A percentile compares a stretch with the other conserved stretches of the same genome.
Conservation (phyloP, 2,113 vertebrate genomes). For the Xiphias gladius region DNA sequence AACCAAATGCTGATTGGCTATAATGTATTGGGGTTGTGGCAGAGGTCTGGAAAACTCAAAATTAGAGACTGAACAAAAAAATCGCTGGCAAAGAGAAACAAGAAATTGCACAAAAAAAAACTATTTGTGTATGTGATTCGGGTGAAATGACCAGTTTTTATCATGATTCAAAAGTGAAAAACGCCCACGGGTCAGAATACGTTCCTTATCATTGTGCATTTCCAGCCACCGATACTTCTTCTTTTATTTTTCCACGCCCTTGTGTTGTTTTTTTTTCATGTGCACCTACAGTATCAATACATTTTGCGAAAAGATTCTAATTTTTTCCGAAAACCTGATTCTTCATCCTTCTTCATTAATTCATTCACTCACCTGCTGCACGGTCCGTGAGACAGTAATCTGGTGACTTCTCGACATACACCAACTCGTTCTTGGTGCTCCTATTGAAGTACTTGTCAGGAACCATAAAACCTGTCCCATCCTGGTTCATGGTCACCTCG, state of each 20-base stretch:
- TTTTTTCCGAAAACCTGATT: not conserved
- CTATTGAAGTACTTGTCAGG: slow-evolving; percentile 92
- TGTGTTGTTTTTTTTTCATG: not conserved
- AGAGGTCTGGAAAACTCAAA: no score
- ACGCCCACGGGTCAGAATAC: no score
- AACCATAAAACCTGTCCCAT: slow-evolving; percentile 93
- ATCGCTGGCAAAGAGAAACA: not conserved
- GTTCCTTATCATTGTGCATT: not conserved
- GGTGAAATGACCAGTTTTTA: no score
- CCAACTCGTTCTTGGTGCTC: slow-evolving; percentile 94
- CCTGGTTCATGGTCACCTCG: slow-evolving; percentile 98
- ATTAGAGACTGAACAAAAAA: not conserved
- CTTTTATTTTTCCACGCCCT: not conserved
- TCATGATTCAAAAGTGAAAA: no score
- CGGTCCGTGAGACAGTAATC: slow-evolving; percentile 97
- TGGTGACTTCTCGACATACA: slow-evolving; percentile 97
- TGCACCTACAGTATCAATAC: not conserved
- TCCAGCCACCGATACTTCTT: not conserved
- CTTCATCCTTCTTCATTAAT: not conserved
- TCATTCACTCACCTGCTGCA: slow-evolving; percentile 88
- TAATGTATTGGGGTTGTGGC: not conserved
- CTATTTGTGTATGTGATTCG: no score
- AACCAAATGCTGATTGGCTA: not conserved
- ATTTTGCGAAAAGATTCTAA: not conserved
- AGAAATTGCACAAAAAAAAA: not conserved